Evolutionary conservation across 2,113 vertebrate genomes (phyloP).

Genomic region (Rhinoptilus africanus): DNA sequence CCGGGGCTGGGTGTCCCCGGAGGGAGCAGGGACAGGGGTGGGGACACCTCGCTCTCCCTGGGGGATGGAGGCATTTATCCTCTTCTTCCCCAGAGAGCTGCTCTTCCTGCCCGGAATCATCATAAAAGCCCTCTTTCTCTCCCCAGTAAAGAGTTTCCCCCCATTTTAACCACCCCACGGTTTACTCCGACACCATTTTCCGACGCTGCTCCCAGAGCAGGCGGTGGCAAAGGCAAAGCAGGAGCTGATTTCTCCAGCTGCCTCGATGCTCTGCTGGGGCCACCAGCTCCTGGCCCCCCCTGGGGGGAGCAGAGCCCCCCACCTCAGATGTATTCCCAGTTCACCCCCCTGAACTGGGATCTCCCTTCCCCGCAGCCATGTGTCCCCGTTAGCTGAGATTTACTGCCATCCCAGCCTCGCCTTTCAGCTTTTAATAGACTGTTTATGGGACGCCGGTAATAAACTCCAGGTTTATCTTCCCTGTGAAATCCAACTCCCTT

Average conservation of each 20-base stretch:
- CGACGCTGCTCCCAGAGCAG: background rate
- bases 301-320: background rate
- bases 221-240: background rate
- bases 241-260: background rate
- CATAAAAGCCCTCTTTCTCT: background rate
- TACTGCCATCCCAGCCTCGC: background rate
- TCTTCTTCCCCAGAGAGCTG: background rate
- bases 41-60: background rate
- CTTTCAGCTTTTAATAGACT: constrained; percentile 56
- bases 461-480: constrained; percentile 62
- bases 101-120: background rate
- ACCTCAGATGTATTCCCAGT: background rate
- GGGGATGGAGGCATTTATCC: background rate
- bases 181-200: background rate
- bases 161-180: background rate
- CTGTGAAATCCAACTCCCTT: constrained; percentile 48
- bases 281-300: background rate
- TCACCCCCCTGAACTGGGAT: background rate
- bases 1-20: background rate
- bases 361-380: background rate
- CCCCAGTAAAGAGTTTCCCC: background rate
- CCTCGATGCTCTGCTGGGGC: accelerated
- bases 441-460: constrained; percentile 29
- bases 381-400: background rate
- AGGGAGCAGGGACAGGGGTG: background rate